phyloP scores from a whole-genome alignment of 2,113 vertebrate genomes.

The Brachyhypopomus gauderio region DNA sequence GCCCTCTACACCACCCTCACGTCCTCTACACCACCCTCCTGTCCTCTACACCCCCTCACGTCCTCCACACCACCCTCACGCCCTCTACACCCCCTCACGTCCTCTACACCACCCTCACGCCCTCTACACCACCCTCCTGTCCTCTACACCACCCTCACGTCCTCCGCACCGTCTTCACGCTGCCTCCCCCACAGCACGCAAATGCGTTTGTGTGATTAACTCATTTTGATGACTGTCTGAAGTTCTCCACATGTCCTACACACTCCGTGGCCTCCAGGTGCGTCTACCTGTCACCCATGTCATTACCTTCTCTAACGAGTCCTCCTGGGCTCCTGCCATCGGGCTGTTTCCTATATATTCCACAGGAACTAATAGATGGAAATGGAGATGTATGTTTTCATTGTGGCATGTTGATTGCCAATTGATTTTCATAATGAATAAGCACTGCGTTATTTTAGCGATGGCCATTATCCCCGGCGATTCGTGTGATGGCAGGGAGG shows the following conservation, averaged over 20 bases:
- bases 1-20: too few species aligned
- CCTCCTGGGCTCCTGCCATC: background rate
- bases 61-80: too few species aligned
- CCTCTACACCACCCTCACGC: too few species aligned
- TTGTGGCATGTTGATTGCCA: background rate
- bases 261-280: slow-evolving; percentile 30
- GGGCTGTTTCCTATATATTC: background rate
- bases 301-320: slow-evolving; percentile 46
- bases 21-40: too few species aligned
- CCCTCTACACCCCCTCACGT: background rate
- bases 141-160: too few species aligned
- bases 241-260: slow-evolving; percentile 44
- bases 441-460: background rate
- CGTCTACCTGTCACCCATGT: slow-evolving; percentile 41
- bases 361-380: slow-evolving; percentile 23
- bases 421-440: slow-evolving; percentile 25
- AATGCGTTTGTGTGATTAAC: slow-evolving; percentile 41
- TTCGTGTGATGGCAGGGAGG: background rate
- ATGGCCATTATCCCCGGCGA: background rate
- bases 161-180: too few species aligned
- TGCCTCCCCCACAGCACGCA: slow-evolving; percentile 8
- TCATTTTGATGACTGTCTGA: slow-evolving; percentile 34
- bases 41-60: too few species aligned
- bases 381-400: slow-evolving; percentile 4
- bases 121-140: too few species aligned